Percentiles rank a stretch among this genome's conserved stretches.
These are phyloP conservation scores for Echiichthys vipera DNA, from an alignment of 2,797 vertebrate genomes.

Conservation along the genomic window DNA sequence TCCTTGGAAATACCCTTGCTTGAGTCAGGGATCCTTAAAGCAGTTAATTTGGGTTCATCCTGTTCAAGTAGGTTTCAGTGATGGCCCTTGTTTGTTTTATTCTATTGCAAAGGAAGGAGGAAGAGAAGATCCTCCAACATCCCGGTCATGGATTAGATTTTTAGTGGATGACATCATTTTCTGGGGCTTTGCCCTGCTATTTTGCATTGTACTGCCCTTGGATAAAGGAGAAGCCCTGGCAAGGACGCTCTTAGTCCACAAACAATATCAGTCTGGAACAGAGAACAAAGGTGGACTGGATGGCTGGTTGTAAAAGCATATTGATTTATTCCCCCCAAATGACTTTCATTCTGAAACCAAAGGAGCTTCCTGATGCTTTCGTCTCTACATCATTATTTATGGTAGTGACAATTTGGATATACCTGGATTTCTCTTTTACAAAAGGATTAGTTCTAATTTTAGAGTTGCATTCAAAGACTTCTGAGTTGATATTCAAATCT, in stretches of 20 bases:
- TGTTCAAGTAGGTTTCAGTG: constrained; percentile 35
- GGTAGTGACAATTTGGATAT: constrained; percentile 1
- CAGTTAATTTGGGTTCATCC: constrained; percentile 55
- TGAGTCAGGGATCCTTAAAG: constrained; percentile 35
- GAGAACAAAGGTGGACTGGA: constrained; percentile 34
- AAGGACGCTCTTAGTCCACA: constrained; percentile 29
- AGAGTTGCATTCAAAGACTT: not conserved
- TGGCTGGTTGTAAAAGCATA: constrained; percentile 65
- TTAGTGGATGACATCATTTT: constrained; percentile 74
- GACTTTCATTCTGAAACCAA: constrained; percentile 46
- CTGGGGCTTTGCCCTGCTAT: constrained; percentile 57
- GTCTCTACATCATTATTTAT: constrained; percentile 11
- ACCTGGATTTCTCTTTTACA: constrained; percentile 22
- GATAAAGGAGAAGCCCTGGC: constrained; percentile 45
- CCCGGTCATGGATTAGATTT: constrained; percentile 72
- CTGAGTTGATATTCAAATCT: not conserved
- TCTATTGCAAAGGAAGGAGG: constrained; percentile 50
- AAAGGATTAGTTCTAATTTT: not conserved
- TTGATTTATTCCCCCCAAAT: constrained; percentile 39
- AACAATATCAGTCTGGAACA: constrained; percentile 57
- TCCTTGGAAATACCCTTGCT: constrained; percentile 42
- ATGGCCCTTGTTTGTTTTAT: constrained; percentile 45
- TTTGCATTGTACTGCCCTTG: constrained; percentile 58
- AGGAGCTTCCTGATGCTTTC: constrained; percentile 16
- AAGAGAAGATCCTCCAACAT: constrained; percentile 51